Percentiles rank a stretch among this genome's conserved stretches.
Conservation (phyloP, 2,797 vertebrate genomes). For the Eulemur mongoz region DNA sequence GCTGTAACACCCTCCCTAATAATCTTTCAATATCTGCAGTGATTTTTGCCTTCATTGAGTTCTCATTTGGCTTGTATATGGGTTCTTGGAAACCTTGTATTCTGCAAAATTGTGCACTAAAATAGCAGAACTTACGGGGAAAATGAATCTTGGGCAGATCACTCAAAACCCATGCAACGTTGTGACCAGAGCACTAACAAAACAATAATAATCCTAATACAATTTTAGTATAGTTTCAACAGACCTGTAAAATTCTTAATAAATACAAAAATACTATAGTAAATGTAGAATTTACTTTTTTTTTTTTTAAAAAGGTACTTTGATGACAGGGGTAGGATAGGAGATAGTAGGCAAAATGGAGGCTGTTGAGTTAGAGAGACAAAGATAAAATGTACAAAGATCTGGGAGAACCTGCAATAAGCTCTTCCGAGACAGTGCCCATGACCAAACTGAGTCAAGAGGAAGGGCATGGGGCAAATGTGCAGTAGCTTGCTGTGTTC, state of each 20-base stretch:
- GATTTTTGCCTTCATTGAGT: not conserved
- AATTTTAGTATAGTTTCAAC: not conserved
- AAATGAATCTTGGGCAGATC: not conserved
- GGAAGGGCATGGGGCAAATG: not conserved
- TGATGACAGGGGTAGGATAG: not conserved
- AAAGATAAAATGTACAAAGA: not conserved
- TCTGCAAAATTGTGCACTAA: not conserved
- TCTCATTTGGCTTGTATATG: not conserved
- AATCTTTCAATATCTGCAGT: not conserved
- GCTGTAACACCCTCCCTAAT: not conserved
- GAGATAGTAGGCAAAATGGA: not conserved
- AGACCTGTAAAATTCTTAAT: not conserved
- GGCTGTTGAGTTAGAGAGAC: not conserved
- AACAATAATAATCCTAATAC: not conserved
- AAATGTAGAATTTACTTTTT: not conserved
- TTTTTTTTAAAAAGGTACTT: not conserved
- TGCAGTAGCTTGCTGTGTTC: not conserved
- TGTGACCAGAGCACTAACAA: not conserved
- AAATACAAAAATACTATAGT: not conserved
- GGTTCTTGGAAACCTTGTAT: not conserved
- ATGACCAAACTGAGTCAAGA: not conserved
- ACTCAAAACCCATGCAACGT: not conserved
- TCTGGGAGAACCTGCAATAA: not conserved
- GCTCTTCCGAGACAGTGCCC: not conserved
- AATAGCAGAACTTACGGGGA: not conserved